Evolutionary conservation across 2,888 invertebrate genomes (phyloP).

Genomic region (Lymantria dispar): DNA sequence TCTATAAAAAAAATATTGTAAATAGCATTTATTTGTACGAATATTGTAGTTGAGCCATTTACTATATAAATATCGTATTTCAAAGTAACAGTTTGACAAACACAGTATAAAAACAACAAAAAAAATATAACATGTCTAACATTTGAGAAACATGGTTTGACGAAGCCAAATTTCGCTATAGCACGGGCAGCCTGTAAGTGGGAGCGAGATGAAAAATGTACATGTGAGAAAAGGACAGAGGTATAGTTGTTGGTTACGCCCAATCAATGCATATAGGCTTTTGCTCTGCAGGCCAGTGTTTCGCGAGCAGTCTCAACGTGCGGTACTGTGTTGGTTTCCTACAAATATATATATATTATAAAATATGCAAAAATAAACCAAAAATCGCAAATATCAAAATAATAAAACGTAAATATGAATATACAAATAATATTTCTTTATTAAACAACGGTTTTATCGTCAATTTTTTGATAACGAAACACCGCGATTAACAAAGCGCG

Average conservation of each 20-base stretch:
- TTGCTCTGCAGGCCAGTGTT: slow-evolving; percentile 71
- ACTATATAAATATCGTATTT: too few relatives aligned
- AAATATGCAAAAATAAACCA: slow-evolving; percentile 29
- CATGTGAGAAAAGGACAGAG: slow-evolving; percentile 47
- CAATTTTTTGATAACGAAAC: slow-evolving; percentile 6
- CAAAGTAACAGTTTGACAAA: slow-evolving; percentile 17
- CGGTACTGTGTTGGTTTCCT: slow-evolving; percentile 44
- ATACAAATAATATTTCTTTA: slow-evolving; percentile 19
- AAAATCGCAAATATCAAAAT: slow-evolving; percentile 18
- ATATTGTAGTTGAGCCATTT: too few relatives aligned
- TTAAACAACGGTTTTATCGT: neutral
- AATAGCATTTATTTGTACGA: too few relatives aligned
- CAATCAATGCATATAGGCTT: slow-evolving; percentile 78
- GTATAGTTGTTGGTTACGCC: slow-evolving; percentile 62
- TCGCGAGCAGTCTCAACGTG: slow-evolving; percentile 46
- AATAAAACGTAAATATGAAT: neutral
- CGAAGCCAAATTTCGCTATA: slow-evolving; percentile 74
- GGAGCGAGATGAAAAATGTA: slow-evolving; percentile 41
- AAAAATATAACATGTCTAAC: slow-evolving; percentile 30
- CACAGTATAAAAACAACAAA: slow-evolving; percentile 7
- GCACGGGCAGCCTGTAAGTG: slow-evolving; percentile 51
- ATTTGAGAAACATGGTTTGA: slow-evolving; percentile 60
- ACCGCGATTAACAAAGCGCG: slow-evolving; percentile 29
- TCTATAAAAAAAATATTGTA: too few relatives aligned
- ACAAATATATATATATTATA: slow-evolving; percentile 45